Evolutionary conservation across 2,797 vertebrate species (phyloP), one percentile per base, ranked within the genome.

Genomic region (Linurgus olivaceus): DNA sequence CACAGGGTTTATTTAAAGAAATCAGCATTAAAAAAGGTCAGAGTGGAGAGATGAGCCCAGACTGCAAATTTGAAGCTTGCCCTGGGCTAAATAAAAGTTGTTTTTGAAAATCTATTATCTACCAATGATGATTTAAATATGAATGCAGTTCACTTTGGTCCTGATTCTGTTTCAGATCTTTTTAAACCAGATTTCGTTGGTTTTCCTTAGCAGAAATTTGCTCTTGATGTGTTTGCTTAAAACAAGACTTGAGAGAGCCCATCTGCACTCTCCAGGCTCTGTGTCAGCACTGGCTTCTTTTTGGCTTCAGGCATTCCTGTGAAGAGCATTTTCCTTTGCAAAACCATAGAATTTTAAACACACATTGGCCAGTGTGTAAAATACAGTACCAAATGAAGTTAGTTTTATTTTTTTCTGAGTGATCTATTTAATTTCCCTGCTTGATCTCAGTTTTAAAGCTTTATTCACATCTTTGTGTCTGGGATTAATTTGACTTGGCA

Each of bases 401-500:
- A 51, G 65, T 80, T 88, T 74, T 74, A 62, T 68, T 90, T 84
- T 84, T 68, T 77, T 79, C 33, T 4, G 38, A 93, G 86, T 82
- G 89, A 93, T 96, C 70, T 79, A 2, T 93, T 90, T 89, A 72
- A 96, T 97, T 94, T 95, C 78, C 45, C 63, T 73, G 77, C 92
- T 93, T 86, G 82, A 76, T 93, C 70, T 81, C 61, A 2, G 14
- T 87, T 83, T 89, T 87, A 63, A 88, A 88, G 83, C 92, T 83
- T 85, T n/a, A 65, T 65, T 93, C 91, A 80, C 81, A 94, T 95
- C 89, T 94, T 86, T 95, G 74, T 96, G 93, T 71, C 90, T 92
- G 92, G 93, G 81, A 83, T 96, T 94, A 85, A 93, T 96, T 96
- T 95, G 93, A 38, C 81, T 96, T 96, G 95, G 95, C 94, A 96